Evolutionary conservation across 2,888 invertebrate genomes (phyloP).

Genomic region (Incurvaria masculella): DNA sequence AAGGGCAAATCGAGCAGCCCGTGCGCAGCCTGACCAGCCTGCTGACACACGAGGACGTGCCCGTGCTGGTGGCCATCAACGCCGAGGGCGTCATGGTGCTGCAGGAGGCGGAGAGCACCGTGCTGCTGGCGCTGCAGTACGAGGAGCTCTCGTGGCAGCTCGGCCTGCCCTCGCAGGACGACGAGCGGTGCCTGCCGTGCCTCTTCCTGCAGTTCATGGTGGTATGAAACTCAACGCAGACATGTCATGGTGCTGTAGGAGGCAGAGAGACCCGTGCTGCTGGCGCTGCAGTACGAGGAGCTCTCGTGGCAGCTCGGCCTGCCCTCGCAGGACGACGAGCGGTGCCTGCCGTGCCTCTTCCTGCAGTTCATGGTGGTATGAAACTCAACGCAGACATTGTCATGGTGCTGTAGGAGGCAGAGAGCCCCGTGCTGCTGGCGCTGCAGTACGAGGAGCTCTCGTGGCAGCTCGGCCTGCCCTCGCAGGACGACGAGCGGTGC

Average conservation of each 20-base stretch:
- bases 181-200: constrained; percentile 87
- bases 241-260: no score
- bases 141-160: constrained; percentile 93
- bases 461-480: constrained; percentile 90
- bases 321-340: constrained; percentile 75
- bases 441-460: constrained; percentile 86
- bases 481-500: constrained; percentile 78
- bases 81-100: constrained; percentile 81
- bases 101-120: constrained; percentile 77
- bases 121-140: constrained; percentile 79
- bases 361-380: constrained; percentile 84
- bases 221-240: no score
- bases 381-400: no score
- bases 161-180: constrained; percentile 77
- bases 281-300: constrained; percentile 85
- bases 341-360: constrained; percentile 89
- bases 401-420: no score
- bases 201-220: constrained; percentile 88
- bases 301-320: constrained; percentile 92
- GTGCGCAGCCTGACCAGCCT: constrained; percentile 80
- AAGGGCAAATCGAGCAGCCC: constrained; percentile 92
- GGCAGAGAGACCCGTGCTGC: no score
- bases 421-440: constrained; percentile 77
- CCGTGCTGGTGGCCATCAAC: constrained; percentile 87
- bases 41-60: constrained; percentile 82